A percentile compares a stretch with the other conserved stretches of the same genome.
Conservation (phyloP, 1,140 invertebrate genomes). For the Patella vulgata region DNA sequence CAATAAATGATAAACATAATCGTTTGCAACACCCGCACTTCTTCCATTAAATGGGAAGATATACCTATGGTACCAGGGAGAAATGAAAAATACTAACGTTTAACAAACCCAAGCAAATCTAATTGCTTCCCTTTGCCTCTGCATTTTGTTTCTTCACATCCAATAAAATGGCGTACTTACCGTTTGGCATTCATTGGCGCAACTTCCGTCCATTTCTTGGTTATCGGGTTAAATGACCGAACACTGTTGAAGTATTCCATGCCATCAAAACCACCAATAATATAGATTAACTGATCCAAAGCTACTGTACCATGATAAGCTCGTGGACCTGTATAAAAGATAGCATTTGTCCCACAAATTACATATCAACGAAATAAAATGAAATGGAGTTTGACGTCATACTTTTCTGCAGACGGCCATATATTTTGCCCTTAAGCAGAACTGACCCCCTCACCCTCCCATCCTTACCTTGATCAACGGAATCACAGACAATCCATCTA, state of each 20-base stretch:
- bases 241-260: conserved; percentile 47
- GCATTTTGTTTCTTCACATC: not conserved
- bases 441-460: not conserved
- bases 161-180: conserved; percentile 7
- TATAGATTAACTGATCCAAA: conserved; percentile 74
- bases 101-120: too few species aligned
- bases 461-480: conserved; percentile 42
- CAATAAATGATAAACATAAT: too few species aligned
- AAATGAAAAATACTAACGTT: too few species aligned
- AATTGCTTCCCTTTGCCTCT: too few species aligned
- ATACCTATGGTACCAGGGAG: too few species aligned
- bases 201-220: conserved; percentile 38
- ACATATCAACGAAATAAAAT: not conserved
- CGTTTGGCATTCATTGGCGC: conserved; percentile 49
- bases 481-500: conserved; percentile 71
- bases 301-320: conserved; percentile 78
- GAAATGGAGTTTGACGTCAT: not conserved
- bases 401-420: too few species aligned
- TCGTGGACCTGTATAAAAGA: conserved; percentile 49
- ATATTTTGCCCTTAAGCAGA: not conserved
- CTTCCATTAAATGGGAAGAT: too few species aligned
- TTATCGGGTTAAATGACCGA: conserved; percentile 41
- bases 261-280: conserved; percentile 74
- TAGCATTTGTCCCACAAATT: not conserved
- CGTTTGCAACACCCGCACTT: too few species aligned